Conservation (phyloP, 2,113 vertebrate genomes). For the Oreocharis arfaki region DNA sequence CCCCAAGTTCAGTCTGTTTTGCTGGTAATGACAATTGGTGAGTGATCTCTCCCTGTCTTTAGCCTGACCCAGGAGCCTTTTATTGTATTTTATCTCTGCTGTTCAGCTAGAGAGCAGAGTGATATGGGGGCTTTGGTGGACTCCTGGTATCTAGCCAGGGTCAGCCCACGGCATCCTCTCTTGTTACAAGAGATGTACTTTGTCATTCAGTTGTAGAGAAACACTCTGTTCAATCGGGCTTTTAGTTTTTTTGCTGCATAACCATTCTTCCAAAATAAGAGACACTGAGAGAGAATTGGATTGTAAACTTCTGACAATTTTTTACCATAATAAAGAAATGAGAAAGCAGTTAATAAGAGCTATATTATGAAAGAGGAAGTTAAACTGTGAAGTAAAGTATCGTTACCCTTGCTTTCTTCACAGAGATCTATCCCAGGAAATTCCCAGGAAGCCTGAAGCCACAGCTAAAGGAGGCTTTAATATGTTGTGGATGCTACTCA, state of each 20-base stretch:
- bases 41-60: background rate
- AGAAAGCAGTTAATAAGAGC: background rate
- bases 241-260: background rate
- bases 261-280: background rate
- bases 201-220: background rate
- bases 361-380: background rate
- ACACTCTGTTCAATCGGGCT: background rate
- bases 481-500: background rate
- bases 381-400: background rate
- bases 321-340: background rate
- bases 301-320: background rate
- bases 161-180: background rate
- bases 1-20: accelerated
- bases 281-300: background rate
- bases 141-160: background rate
- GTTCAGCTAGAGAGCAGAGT: background rate
- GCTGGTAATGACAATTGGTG: background rate
- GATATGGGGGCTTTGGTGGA: background rate
- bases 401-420: background rate
- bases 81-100: background rate
- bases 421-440: background rate
- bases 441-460: background rate
- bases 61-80: background rate
- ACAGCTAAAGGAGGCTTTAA: background rate
- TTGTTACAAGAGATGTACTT: background rate